Base-by-base conservation (phyloP, 2,113 vertebrate species). In the Monarcha castaneiventris region DNA sequence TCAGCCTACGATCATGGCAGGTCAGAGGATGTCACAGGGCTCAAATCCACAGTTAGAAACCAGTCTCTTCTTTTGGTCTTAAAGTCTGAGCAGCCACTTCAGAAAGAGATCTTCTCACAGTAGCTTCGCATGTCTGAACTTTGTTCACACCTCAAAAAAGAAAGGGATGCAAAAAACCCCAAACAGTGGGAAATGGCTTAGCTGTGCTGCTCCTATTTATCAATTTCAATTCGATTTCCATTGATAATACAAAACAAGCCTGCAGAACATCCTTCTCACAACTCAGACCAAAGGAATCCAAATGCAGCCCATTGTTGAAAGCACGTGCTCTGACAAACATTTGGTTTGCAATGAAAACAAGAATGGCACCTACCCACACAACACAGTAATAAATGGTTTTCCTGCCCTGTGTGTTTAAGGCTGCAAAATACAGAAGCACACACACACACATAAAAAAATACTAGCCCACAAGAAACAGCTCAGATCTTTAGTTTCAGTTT, bases 361-460 rank as follows among this genome's bases (percentile, higher is more conserved):
- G 64, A 73, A 62, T 51, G 26, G 6, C 67, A 83, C 18, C 29
- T 73, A 58, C 43, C 33, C 39, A 54, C 8, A 10, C 17, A 37
- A 54, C 8, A 48, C 5, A 84, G 12, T 16, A 44, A 54, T 63
- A 12, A 18, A 62, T 49, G 3, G 11, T 80, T 88, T 84, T 56
- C n/a, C 37, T 76, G 20, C 13, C 25, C 35, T 62, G 9, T 74
- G n/a, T 51, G 21, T 61, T 86, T 80, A 77, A 82, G 80, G 18
- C 37, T 62, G 12, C 33, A 56, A 69, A 75, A 73, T 22, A 10
- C 19, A 30, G 14, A 22, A 52, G 29, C n/a, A 46, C 22, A 32
- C 25, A 8, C 9, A 49, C 8, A 46, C 7, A 54, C 0, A 26
- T 1, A 61, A 0, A 61, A 0, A 33, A 16, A 13, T 6, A 35